These are phyloP conservation scores for Ephydatia muelleri DNA, from an alignment of 37 sponge, comb jelly and placozoan species.

Conservation along the genomic window DNA sequence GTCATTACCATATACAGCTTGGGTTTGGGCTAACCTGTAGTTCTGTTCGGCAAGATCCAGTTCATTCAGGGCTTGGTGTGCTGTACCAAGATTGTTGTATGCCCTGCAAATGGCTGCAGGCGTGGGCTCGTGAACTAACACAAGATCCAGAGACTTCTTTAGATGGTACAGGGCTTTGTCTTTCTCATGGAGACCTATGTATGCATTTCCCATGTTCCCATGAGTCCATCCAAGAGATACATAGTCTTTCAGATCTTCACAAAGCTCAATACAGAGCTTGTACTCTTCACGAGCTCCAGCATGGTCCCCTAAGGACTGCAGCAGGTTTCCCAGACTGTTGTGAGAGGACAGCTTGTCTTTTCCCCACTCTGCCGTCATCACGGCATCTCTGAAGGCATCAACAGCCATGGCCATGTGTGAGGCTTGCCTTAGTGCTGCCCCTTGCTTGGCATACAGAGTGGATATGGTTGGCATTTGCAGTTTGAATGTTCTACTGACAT, in stretches of 20 bases:
- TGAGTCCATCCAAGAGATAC: conserved; percentile 69
- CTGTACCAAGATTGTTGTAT: conserved; percentile 73
- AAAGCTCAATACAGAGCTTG: conserved; percentile 26
- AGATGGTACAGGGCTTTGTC: conserved; percentile 67
- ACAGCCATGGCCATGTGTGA: conserved; percentile 38
- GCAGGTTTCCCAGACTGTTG: conserved; percentile 66
- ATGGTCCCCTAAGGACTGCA: conserved; percentile 60
- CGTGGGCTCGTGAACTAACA: conserved; percentile 40
- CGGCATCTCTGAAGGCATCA: conserved; percentile 25
- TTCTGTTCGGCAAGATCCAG: conserved; percentile 58
- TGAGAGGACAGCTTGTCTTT: conserved; percentile 49
- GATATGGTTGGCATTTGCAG: conserved; percentile 36
- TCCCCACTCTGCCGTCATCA: background rate
- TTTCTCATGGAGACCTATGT: conserved; percentile 42
- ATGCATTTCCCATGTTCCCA: conserved; percentile 81
- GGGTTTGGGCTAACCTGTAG: conserved; percentile 62
- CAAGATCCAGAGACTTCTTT: conserved; percentile 50
- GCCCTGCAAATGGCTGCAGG: conserved; percentile 64
- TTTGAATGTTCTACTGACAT: conserved; percentile 22
- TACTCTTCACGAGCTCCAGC: conserved; percentile 50
- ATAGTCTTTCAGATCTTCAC: conserved; percentile 38
- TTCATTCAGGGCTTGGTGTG: conserved; percentile 51
- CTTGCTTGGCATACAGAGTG: conserved; percentile 35
- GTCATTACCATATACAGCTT: conserved; percentile 69
- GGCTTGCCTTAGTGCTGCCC: conserved; percentile 11